Conservation (phyloP, 2,888 invertebrate species). For the Orthosia cruda region DNA sequence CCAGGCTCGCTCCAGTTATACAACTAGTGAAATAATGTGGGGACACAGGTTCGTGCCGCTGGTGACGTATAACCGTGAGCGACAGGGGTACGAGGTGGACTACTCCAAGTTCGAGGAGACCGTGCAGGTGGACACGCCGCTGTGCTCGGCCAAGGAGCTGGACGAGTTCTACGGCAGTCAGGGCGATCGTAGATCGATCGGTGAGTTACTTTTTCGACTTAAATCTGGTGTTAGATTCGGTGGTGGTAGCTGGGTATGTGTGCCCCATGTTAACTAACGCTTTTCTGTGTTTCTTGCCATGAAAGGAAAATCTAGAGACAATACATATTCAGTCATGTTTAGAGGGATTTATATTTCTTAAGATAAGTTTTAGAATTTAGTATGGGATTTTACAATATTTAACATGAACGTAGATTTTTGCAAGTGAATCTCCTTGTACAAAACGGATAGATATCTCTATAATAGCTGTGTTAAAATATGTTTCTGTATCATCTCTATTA, state of each 20-base stretch:
- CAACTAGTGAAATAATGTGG: slow-evolving; percentile 96
- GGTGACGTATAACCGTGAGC: slow-evolving; percentile 94
- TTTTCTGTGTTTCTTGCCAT: slow-evolving; percentile 51
- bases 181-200: slow-evolving; percentile 91
- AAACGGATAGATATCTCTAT: background rate
- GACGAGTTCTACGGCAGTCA: slow-evolving; percentile 93
- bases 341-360: slow-evolving; percentile 7
- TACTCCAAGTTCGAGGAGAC: slow-evolving; percentile 96
- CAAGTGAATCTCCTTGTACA: background rate
- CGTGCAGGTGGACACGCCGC: slow-evolving; percentile 95
- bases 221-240: slow-evolving; percentile 68
- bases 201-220: slow-evolving; percentile 86
- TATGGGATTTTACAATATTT: background rate
- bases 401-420: background rate
- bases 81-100: slow-evolving; percentile 95
- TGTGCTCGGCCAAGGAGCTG: slow-evolving; percentile 94
- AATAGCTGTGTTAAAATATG: background rate
- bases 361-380: slow-evolving; percentile 3
- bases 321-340: slow-evolving; percentile 22
- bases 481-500: slow-evolving; percentile 17
- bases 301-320: slow-evolving; percentile 12
- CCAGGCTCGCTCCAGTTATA: slow-evolving; percentile 95
- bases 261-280: slow-evolving; percentile 73
- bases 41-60: slow-evolving; percentile 95
- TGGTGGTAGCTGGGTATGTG: slow-evolving; percentile 80